Base-by-base conservation (phyloP, 2,797 vertebrate genomes). In the Galagoides demidoff region DNA sequence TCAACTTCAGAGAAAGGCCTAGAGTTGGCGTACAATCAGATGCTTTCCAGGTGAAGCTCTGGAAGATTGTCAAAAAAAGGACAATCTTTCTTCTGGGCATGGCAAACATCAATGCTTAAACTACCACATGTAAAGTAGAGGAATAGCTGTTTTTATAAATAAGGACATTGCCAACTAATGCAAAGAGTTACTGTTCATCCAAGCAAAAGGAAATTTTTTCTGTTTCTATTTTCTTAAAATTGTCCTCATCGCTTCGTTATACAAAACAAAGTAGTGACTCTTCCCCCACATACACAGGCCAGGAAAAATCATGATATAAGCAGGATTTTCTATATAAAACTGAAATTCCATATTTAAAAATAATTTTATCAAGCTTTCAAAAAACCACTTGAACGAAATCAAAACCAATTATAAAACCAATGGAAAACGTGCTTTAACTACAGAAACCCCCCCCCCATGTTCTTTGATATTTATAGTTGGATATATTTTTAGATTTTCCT, bases 1-100 rank as follows among this genome's bases (percentile, higher is more conserved):
- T 77, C 59, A 71, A 37, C 39, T 92, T 94, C 70, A 66, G 93
- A 93, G 59, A 71, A 94, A 93, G 59, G 22, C 31, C 22, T 73
- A 37, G 2, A 83, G 57, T 88, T 89, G 68, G n/a, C 68, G 74
- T 61, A 83, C 6, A 43, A 89, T 79, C 70, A 94, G 79, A 70
- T 6, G 37, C 7, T 93, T 83, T 66, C 11, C 37, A 86, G 55
- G 61, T 22, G 95, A 76, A 90, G 4, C 12, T 25, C 27, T 77
- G 55, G 2, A 81, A 85, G 29, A 86, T 17, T 78, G 31, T 31
- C 31, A 89, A 66, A 37, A 34, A 57, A 66, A 76, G 39, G 2
- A 14, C 0, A 2, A 0, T 27, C 78, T 78, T 79, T 49, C 29
- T 90, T 85, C 20, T 16, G 11, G 19, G 14, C 16, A 29, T 17